Evolutionary conservation across 2,797 vertebrate species (phyloP).

Genomic region (Cyclopterus lumpus): DNA sequence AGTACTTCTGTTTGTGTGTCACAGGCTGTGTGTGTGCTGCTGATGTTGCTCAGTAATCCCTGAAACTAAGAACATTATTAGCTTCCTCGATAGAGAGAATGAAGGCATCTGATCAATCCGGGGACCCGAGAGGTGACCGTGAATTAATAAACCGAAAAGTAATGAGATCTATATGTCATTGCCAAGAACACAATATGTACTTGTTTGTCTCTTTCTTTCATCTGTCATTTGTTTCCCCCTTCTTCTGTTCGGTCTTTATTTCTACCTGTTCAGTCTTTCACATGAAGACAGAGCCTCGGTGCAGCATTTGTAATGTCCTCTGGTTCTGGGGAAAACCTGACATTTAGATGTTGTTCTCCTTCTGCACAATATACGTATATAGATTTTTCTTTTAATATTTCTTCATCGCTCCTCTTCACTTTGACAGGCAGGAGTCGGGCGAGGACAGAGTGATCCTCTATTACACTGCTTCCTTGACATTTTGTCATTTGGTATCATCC

Average conservation of each 20-base stretch:
- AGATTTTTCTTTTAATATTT: background rate
- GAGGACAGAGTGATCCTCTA: slow-evolving; percentile 24
- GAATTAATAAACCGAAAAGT: slow-evolving; percentile 37
- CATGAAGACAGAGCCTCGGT: background rate
- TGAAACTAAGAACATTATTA: slow-evolving; percentile 10
- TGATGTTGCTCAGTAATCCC: slow-evolving; percentile 6
- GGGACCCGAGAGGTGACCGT: slow-evolving; percentile 10
- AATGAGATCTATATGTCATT: slow-evolving; percentile 31
- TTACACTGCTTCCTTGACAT: slow-evolving; percentile 43
- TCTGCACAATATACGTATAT: background rate
- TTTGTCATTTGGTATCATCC: slow-evolving; percentile 26
- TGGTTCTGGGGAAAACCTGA: slow-evolving; percentile 18
- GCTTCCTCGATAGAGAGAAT: slow-evolving; percentile 2
- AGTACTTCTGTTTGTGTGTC: background rate
- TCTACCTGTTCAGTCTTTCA: background rate
- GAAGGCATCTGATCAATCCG: slow-evolving; percentile 18
- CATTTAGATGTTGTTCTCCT: slow-evolving; percentile 23
- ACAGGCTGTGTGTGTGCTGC: background rate
- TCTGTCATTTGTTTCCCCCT: background rate
- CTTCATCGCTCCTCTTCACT: slow-evolving; percentile 1
- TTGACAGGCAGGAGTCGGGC: slow-evolving; percentile 8
- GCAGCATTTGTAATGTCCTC: background rate
- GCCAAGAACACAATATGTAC: slow-evolving; percentile 38
- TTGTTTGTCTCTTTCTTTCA: slow-evolving; percentile 5
- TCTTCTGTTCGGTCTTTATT: background rate